phyloP scores from a whole-genome alignment of 2,113 vertebrate genomes.

The Myocastor coypus region DNA sequence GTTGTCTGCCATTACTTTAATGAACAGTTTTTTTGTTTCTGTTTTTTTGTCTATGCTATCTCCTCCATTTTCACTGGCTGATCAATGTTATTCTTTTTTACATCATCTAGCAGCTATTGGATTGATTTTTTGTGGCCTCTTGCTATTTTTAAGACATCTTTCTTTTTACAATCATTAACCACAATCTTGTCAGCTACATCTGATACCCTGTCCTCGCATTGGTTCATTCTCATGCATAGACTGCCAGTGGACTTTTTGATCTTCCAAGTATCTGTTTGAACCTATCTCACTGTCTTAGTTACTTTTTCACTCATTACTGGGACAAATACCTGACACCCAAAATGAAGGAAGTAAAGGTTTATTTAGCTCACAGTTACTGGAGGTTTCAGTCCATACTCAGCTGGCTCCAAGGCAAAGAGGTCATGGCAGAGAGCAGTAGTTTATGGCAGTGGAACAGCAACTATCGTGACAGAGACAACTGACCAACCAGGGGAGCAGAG shows the following conservation, averaged over 20 bases:
- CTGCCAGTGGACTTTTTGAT: background rate
- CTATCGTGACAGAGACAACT: no score
- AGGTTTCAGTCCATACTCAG: no score
- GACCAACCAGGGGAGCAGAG: no score
- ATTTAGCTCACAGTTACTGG: no score
- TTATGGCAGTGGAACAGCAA: no score
- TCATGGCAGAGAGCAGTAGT: no score
- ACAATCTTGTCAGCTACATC: background rate
- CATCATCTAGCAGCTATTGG: background rate
- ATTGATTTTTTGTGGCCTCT: background rate
- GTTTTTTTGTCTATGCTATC: background rate
- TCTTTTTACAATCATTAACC: background rate
- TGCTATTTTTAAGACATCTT: background rate
- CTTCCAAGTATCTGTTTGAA: background rate
- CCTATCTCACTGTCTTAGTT: no score
- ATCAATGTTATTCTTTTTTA: background rate
- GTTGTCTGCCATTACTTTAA: background rate
- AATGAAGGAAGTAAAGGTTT: no score
- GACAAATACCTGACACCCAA: no score
- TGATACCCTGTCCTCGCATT: background rate
- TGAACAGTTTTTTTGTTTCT: background rate
- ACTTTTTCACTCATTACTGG: no score
- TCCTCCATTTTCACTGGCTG: background rate
- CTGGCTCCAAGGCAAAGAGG: no score
- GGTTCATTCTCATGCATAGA: background rate